Base-by-base conservation (phyloP, 2,113 vertebrate species). In the Chlorocebus sabaeus region DNA sequence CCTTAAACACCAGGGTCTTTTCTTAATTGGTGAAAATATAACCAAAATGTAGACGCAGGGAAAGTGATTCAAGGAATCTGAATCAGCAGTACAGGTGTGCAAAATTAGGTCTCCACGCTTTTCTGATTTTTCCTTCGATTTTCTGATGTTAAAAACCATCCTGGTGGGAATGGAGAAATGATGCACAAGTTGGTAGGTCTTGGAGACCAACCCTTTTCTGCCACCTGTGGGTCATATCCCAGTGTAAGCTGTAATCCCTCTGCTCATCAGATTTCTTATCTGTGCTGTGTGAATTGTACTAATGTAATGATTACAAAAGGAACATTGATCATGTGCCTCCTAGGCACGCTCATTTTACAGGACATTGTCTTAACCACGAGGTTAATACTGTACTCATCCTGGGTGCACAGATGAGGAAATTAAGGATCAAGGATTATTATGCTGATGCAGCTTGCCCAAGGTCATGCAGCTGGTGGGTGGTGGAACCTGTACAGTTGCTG, bases 1-100 rank as follows among this genome's bases (percentile, higher is more conserved):
- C 18, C 50, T 3, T 17, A 82, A 78, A 35, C 70, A 38, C 85
- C 35, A 76, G 67, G 23, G n/a, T 17, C 89, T 84, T 91, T 95
- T 89, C 82, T 80, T 86, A 59, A 57, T 70, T 11, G 20, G 59
- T 94, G 50, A 89, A 97, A 92, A 95, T 85, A 59, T 9, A 97
- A 96, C 35, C 76, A 80, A 90, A 72, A 68, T 40, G 30, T 38
- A 76, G 38, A 38, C 61, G 48, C 14, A 38, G 79, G 55, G 83
- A 93, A 88, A 95, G n/a, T 30, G 82, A 84, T 89, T 78, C 12
- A 22, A 78, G 80, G 75, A 9, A 2, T 85, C 67, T 97, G 90
- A 90, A 57, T 83, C 88, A 95, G 91, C 83, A 90, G 57, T 45
- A 88, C 38, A 59, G 80, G 76, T 11, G 38, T 38, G 68, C 79